A percentile compares a stretch with the other conserved stretches of the same genome.
Conservation (phyloP, 2,797 vertebrate species). For the Botia almorhae region DNA sequence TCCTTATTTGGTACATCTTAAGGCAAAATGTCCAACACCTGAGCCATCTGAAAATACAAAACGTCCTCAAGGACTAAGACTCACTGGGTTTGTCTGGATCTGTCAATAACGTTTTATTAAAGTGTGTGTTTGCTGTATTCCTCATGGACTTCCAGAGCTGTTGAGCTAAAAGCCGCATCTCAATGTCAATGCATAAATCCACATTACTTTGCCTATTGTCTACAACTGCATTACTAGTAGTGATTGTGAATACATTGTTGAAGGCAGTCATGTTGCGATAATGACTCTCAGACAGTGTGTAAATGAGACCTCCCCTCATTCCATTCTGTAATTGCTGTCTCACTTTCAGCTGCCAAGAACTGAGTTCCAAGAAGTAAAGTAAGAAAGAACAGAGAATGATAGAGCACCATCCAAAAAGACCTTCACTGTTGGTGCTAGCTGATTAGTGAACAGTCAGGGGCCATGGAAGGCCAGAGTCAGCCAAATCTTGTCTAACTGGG, state of each 20-base stretch:
- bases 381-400: conserved; percentile 1
- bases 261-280: conserved; percentile 27
- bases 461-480: conserved; percentile 15
- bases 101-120: conserved; percentile 36
- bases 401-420: conserved; percentile 22
- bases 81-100: neutral
- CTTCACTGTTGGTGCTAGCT: conserved; percentile 4
- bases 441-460: conserved; percentile 36
- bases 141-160: neutral
- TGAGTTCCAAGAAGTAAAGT: conserved; percentile 2
- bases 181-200: conserved; percentile 7
- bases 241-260: conserved; percentile 17
- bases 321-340: conserved; percentile 20
- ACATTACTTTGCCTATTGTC: neutral
- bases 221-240: conserved; percentile 3
- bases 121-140: conserved; percentile 4
- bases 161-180: conserved; percentile 11
- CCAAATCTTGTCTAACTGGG: conserved; percentile 46
- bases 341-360: conserved; percentile 17
- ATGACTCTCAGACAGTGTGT: conserved; percentile 39
- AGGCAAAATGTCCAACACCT: neutral
- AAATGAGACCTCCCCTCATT: conserved; percentile 35
- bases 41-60: conserved; percentile 14
- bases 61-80: neutral
- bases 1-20: neutral